These are phyloP conservation scores for Morpho achilles DNA, from an alignment of 2,888 invertebrate genomes.

Conservation along the genomic window DNA sequence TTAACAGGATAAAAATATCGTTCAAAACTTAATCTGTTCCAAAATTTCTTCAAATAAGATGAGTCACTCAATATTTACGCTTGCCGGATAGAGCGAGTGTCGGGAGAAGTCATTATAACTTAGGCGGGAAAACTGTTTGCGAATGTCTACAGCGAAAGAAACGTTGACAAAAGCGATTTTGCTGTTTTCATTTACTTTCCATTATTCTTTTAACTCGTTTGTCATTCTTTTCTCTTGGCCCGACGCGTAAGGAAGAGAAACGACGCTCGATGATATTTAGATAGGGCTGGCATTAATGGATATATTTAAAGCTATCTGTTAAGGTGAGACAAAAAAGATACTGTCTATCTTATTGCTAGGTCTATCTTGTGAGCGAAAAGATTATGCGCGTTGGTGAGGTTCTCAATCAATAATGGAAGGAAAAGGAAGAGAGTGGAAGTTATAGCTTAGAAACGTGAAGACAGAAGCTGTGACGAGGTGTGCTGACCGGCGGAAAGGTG, in stretches of 20 bases:
- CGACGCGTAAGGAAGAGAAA: slow-evolving; percentile 62
- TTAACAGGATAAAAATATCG: neutral
- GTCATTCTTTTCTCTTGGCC: slow-evolving; percentile 66
- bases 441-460: too few relatives aligned
- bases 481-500: too few relatives aligned
- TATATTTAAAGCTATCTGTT: neutral
- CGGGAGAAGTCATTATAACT: slow-evolving; percentile 27
- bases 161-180: slow-evolving; percentile 56
- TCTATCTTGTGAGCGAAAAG: too few relatives aligned
- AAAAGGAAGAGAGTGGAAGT: too few relatives aligned
- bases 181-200: slow-evolving; percentile 74
- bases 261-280: slow-evolving; percentile 66
- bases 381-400: too few relatives aligned
- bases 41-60: slow-evolving; percentile 1
- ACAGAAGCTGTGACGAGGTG: too few relatives aligned
- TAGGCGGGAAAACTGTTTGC: slow-evolving; percentile 17
- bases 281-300: slow-evolving; percentile 1
- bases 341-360: too few relatives aligned
- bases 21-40: neutral
- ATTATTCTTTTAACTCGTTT: slow-evolving; percentile 74
- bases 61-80: neutral
- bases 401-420: too few relatives aligned
- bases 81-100: slow-evolving; percentile 10
- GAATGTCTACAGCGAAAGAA: slow-evolving; percentile 18
- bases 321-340: too few relatives aligned